Conservation (phyloP, 2,113 vertebrate species). For the Myodes glareolus region DNA sequence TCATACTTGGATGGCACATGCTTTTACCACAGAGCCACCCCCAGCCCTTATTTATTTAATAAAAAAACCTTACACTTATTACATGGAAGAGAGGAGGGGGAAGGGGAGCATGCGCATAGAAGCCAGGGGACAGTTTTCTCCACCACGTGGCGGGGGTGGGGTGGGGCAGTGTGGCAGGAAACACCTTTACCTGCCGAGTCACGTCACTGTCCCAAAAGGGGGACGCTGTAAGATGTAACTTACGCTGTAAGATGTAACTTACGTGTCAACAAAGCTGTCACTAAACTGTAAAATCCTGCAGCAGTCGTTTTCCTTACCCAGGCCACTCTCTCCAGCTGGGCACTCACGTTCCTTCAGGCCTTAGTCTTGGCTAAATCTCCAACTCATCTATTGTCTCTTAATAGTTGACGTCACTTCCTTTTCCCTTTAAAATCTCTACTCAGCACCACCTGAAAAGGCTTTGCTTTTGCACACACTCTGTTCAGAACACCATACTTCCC, state of each 20-base stretch:
- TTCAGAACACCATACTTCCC: not conserved
- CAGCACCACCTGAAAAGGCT: not conserved
- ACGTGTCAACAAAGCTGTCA: slow-evolving; percentile 21
- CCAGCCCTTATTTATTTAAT: not conserved
- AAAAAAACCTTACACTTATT: not conserved
- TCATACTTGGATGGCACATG: not conserved
- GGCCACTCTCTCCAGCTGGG: not conserved
- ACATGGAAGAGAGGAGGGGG: not conserved
- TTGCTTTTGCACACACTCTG: not conserved
- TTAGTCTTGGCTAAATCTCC: not conserved
- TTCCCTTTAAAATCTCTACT: not conserved
- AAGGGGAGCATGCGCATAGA: too few relatives aligned
- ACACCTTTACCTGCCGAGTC: not conserved
- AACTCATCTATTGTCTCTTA: not conserved
- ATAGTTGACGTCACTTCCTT: not conserved
- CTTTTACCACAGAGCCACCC: not conserved
- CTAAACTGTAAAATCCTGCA: not conserved
- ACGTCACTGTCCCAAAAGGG: not conserved
- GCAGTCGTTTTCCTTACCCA: not conserved
- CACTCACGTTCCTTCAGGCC: not conserved
- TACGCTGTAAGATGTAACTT: not conserved
- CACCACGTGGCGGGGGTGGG: too few relatives aligned
- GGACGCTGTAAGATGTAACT: not conserved
- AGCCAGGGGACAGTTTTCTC: not conserved
- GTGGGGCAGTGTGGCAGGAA: not conserved